phyloP scores from a whole-genome alignment of 2,797 vertebrate species.

The Pseudochaenichthys georgianus region DNA sequence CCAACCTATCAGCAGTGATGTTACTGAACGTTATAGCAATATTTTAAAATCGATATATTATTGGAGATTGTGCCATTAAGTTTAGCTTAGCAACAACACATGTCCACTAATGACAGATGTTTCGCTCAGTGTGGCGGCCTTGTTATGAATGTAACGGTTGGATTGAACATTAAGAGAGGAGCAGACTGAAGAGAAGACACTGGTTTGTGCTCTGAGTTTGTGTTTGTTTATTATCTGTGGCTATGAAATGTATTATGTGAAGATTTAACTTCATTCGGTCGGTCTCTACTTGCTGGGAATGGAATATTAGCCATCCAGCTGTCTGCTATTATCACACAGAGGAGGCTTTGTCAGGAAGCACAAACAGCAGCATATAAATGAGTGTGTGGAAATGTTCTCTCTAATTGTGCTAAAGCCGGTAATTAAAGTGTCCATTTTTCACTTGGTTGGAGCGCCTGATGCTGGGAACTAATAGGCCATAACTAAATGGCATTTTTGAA shows the following conservation, averaged over 20 bases:
- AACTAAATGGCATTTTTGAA: no score
- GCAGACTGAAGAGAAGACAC: background rate
- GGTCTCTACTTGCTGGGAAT: background rate
- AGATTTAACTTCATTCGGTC: background rate
- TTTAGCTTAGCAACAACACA: background rate
- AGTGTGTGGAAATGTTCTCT: background rate
- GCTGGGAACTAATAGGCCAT: background rate
- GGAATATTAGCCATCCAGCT: constrained; percentile 4
- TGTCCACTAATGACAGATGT: no score
- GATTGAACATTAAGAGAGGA: background rate
- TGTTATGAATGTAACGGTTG: background rate
- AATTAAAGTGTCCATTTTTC: background rate
- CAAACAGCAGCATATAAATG: background rate
- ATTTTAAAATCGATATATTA: background rate
- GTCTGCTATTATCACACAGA: constrained; percentile 2
- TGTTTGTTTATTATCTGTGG: no score
- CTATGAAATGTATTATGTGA: background rate
- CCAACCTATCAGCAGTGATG: background rate
- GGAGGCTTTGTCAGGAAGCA: background rate
- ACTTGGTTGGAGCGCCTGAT: background rate
- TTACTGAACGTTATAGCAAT: background rate
- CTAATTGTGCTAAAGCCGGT: background rate
- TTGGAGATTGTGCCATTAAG: background rate
- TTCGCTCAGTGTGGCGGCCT: background rate
- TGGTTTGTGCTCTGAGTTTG: no score